Evolutionary conservation across 2,113 vertebrate species (phyloP), one percentile per base, ranked within the genome.

Genomic region (Choloepus hoffmanni): DNA sequence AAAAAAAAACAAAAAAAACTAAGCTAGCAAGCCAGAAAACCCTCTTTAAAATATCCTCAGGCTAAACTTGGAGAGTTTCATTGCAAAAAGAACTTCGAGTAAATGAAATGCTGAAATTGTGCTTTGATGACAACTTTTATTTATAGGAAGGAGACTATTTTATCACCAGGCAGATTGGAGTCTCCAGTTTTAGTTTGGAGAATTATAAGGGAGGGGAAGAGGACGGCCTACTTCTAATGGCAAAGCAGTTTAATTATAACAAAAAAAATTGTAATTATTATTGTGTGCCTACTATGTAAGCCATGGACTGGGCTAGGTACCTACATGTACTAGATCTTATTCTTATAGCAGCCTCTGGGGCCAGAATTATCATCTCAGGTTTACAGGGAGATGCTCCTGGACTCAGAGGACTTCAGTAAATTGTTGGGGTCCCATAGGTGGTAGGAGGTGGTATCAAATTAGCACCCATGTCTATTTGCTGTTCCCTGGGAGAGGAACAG

Each of bases 81-180:
- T 48, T 93, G 14, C 10, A 24, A 86, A 96, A 60, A 26, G 8
- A 88, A 12, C 43, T 90, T 90, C 40, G 67, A 95, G 58, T 92
- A 76, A 92, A 72, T 83, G 40, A 94, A 95, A 95, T 89, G 36
- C 15, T 65, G 40, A 74, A 77, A 65, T 85, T 88, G 68, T 90
- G 88, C 63, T 81, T 76, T 87, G 62, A 30, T 76, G 88, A n/a
- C 11, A 83, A 93, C 55, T 92, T 94, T 94, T 92, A 43, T 93
- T 94, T 85, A 68, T 84, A 94, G 30, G 53, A 82, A 18, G 36
- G 45, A 95, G 58, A 24, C 11, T 72, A 19, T 92, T 83, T 96
- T 74, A 84, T 93, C 43, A 89, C 40, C 16, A 53, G 76, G 40
- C 19, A 74, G n/a, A 53, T 77, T 62, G 36, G 50, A 87, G 19